Percentiles rank a stretch among this genome's conserved stretches.
Conservation (phyloP, 1,140 invertebrate genomes). For the Macrosteles quadrilineatus region DNA sequence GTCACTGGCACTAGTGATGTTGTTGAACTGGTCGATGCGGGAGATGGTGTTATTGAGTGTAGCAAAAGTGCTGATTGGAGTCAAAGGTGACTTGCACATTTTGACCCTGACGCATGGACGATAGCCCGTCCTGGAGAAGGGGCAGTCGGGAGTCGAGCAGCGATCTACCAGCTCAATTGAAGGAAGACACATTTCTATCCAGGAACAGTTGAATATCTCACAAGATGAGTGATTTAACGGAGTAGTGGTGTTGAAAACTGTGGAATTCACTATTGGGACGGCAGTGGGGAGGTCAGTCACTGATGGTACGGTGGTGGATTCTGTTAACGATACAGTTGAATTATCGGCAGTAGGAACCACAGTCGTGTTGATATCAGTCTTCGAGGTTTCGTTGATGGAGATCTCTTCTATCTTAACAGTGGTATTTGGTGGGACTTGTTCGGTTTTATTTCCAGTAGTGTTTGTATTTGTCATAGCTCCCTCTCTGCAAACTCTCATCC, state of each 20-base stretch:
- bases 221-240: background rate
- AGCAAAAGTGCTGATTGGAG: constrained; percentile 4
- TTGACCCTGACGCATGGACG: background rate
- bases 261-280: background rate
- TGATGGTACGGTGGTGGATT: background rate
- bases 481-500: constrained; percentile 9
- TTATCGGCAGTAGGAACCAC: background rate
- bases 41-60: constrained; percentile 2
- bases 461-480: background rate
- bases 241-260: background rate
- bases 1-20: background rate
- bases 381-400: background rate
- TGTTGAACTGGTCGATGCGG: background rate
- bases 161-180: background rate
- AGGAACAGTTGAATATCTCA: constrained; percentile 9
- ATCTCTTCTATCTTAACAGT: background rate
- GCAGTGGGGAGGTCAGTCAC: background rate
- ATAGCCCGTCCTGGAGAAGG: constrained; percentile 3
- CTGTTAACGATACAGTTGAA: background rate
- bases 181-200: constrained; percentile 14
- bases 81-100: constrained; percentile 9
- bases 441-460: background rate
- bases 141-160: background rate
- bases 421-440: background rate
- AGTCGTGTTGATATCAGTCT: background rate